phyloP scores from a whole-genome alignment of 1,140 invertebrate species.

The Nasonia longicornis region DNA sequence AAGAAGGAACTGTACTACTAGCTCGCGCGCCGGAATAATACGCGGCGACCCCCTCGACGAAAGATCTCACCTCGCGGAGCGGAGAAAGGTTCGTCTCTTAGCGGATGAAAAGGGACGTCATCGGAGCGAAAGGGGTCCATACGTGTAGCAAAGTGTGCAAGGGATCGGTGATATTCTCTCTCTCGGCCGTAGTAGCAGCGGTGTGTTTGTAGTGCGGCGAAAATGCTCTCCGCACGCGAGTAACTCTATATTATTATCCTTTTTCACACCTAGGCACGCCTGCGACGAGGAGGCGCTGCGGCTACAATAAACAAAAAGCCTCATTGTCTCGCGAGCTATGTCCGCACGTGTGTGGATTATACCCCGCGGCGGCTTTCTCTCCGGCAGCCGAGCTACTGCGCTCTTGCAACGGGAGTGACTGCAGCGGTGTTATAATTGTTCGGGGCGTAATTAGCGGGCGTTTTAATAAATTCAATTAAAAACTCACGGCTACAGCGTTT shows the following conservation, averaged over 20 bases:
- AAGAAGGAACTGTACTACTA: not conserved
- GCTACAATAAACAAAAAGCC: slow-evolving; percentile 62
- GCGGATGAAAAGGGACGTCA: slow-evolving; percentile 35
- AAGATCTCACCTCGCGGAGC: not conserved
- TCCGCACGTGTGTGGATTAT: slow-evolving; percentile 46
- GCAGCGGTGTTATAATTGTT: not conserved
- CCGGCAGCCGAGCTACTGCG: not conserved
- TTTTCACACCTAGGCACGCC: slow-evolving; percentile 67
- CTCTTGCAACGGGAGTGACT: not conserved
- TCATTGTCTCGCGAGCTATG: slow-evolving; percentile 53
- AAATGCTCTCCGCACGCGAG: slow-evolving; percentile 58
- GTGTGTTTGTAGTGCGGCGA: slow-evolving; percentile 44
- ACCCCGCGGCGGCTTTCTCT: slow-evolving; percentile 28
- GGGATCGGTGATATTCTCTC: not conserved
- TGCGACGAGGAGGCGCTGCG: slow-evolving; percentile 53
- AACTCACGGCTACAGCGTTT: too few species aligned
- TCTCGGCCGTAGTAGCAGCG: slow-evolving; percentile 47
- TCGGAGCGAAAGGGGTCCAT: slow-evolving; percentile 13
- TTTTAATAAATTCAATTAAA: not conserved
- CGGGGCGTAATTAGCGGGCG: not conserved
- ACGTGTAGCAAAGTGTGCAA: not conserved
- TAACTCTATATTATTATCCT: slow-evolving; percentile 71
- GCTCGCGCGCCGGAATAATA: slow-evolving; percentile 7
- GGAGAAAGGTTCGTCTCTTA: too few species aligned
- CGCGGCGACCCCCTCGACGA: slow-evolving; percentile 10